These are phyloP conservation scores for Cyphomyrus plagiostoma DNA, from an alignment of 2,113 vertebrate species.

Conservation along the genomic window DNA sequence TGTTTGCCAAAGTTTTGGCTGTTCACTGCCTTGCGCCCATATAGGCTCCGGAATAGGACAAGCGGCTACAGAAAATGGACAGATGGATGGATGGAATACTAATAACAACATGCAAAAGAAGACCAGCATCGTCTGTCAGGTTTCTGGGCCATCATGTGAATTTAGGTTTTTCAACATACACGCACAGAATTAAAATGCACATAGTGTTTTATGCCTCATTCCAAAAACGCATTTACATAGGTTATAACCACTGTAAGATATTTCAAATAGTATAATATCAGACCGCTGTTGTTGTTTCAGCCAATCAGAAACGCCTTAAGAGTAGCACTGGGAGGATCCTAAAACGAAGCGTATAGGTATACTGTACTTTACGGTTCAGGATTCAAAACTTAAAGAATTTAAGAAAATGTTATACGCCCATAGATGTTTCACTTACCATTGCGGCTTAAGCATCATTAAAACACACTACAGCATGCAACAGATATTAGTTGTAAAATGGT, in stretches of 20 bases:
- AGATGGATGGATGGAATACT: neutral
- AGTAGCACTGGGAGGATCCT: neutral
- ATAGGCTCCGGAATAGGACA: neutral
- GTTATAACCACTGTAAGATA: neutral
- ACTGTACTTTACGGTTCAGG: neutral
- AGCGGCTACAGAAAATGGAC: neutral
- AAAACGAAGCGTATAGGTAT: neutral
- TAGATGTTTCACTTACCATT: neutral
- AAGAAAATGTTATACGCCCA: neutral
- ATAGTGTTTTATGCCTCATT: neutral
- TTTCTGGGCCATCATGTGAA: neutral
- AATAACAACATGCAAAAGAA: neutral
- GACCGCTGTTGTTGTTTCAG: neutral
- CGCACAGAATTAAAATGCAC: neutral
- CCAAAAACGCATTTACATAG: neutral
- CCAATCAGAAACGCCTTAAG: neutral
- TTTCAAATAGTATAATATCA: neutral
- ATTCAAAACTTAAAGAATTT: neutral
- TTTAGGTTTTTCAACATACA: neutral
- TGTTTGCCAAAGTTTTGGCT: neutral
- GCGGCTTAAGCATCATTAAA: neutral
- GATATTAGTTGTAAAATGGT: neutral
- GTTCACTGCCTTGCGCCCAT: neutral
- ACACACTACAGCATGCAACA: neutral
- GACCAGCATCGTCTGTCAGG: neutral